phyloP scores from a whole-genome alignment of 2,888 invertebrate species.

The Heliothis peltigera region DNA sequence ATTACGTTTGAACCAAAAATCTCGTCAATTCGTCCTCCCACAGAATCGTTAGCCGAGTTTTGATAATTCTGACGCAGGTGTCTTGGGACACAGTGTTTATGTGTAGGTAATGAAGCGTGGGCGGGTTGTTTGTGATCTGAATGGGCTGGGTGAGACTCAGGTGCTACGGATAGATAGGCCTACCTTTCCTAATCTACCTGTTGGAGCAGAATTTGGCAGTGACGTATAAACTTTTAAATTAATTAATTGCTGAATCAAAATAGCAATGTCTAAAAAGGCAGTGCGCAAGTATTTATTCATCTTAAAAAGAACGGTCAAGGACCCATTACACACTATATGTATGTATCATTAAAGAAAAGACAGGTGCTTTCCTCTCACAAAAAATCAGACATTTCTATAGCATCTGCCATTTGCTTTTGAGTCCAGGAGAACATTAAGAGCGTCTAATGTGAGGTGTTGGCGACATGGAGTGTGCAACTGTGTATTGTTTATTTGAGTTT shows the following conservation, averaged over 20 bases:
- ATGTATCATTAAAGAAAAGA: too few species aligned
- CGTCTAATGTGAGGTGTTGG: too few species aligned
- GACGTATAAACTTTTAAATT: background rate
- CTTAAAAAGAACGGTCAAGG: too few species aligned
- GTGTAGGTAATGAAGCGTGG: background rate
- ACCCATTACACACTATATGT: too few species aligned
- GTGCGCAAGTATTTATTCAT: too few species aligned
- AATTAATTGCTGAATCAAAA: slow-evolving; percentile 16
- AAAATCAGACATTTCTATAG: too few species aligned
- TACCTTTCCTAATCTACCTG: background rate
- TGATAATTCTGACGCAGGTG: slow-evolving; percentile 29
- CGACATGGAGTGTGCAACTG: too few species aligned
- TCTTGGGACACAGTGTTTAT: slow-evolving; percentile 3
- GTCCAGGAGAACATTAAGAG: too few species aligned
- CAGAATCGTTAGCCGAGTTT: slow-evolving; percentile 1
- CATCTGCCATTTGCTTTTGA: too few species aligned
- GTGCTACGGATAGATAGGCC: background rate
- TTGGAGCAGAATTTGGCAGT: slow-evolving; percentile 7
- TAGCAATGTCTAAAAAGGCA: too few species aligned
- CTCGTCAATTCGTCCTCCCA: slow-evolving; percentile 23
- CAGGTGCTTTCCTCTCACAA: too few species aligned
- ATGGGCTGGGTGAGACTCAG: background rate
- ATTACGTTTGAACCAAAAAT: slow-evolving; percentile 19
- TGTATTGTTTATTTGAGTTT: too few species aligned
- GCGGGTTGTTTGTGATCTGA: background rate